Evolutionary conservation across 2,888 invertebrate genomes (phyloP), one percentile per base, ranked within the genome.

Genomic region (Lysandra bellargus): DNA sequence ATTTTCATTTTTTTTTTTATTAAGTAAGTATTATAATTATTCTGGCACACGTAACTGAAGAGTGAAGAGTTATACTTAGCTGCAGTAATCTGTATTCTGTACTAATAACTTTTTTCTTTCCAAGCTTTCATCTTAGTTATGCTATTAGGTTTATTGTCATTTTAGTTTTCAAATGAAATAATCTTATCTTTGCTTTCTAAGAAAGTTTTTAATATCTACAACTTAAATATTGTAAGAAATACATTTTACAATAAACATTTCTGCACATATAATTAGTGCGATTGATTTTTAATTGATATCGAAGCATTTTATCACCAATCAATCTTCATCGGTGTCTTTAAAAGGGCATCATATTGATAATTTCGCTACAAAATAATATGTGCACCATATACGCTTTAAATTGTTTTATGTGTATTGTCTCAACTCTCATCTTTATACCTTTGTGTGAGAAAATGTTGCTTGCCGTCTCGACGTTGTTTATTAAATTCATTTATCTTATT

Each of bases 401-500:
- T 53, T 75, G 53, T 53, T 57, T 76, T 33, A 30, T 33, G 14
- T 33, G 57, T 33, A 33, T 76, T 76, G 76, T 57, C 74, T 69
- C 14, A 33, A 14, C 69, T 44, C 33, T 76, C 76, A 33, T 75
- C 75, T 53, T 75, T 53, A 40, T 76, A 76, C 30, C 53, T 17
- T 17, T 76, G 30, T 76, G 76, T 76, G 76, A 76, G 76, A 76
- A 76, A 76, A 76, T 76, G 76, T 57, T 57, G 33, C 57, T 76
- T 57, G 76, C 33, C 75, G 75, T 76, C 53, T 57, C 17, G 53
- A 6, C 76, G 57, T 76, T 76, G 33, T 57, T 76, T 57, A 76
- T 76, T 57, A 76, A 76, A 76, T 76, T 49, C 76, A 76, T 76
- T 76, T 76, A 33, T 76, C 76, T 76, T 33, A 76, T 76, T 76